Percentiles rank a stretch among this genome's conserved stretches.
Evolutionary conservation across 1,140 invertebrate genomes (phyloP).

Genomic region (Drosophila ercepeae): DNA sequence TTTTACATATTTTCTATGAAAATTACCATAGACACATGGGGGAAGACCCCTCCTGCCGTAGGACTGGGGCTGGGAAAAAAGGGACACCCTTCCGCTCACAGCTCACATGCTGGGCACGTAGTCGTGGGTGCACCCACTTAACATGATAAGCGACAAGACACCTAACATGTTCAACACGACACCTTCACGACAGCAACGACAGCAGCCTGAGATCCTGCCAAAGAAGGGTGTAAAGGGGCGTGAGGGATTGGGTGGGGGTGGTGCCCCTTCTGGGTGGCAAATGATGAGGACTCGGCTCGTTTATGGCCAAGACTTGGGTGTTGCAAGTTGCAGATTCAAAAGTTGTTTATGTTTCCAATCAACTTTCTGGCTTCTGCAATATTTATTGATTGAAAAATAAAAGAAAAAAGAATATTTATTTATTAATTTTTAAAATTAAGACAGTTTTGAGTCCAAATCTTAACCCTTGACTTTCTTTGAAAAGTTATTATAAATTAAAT

Average conservation of each 20-base stretch:
- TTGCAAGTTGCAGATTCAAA: too few species aligned
- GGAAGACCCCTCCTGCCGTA: not conserved
- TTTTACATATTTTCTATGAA: constrained; percentile 79
- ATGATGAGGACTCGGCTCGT: constrained; percentile 24
- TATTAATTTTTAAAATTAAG: too few species aligned
- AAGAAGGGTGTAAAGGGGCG: not conserved
- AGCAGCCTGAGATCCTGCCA: constrained; percentile 32
- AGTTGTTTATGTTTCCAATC: too few species aligned
- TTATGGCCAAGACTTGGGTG: constrained; percentile 13
- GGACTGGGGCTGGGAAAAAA: not conserved
- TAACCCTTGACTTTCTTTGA: too few species aligned
- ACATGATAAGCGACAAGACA: constrained; percentile 82
- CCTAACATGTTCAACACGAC: constrained; percentile 82
- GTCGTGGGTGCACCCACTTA: constrained; percentile 75
- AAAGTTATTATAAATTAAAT: too few species aligned
- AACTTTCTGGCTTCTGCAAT: too few species aligned
- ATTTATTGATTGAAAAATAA: too few species aligned
- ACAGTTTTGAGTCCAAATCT: too few species aligned
- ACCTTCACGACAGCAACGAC: constrained; percentile 71
- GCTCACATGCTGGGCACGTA: constrained; percentile 64
- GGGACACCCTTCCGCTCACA: not conserved
- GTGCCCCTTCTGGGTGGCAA: not conserved
- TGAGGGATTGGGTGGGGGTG: not conserved
- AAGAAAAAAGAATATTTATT: too few species aligned
- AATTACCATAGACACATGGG: constrained; percentile 74